Evolutionary conservation across 2,888 invertebrate genomes (phyloP), one percentile per base, ranked within the genome.

Genomic region (Tetramorium bicarinatum): DNA sequence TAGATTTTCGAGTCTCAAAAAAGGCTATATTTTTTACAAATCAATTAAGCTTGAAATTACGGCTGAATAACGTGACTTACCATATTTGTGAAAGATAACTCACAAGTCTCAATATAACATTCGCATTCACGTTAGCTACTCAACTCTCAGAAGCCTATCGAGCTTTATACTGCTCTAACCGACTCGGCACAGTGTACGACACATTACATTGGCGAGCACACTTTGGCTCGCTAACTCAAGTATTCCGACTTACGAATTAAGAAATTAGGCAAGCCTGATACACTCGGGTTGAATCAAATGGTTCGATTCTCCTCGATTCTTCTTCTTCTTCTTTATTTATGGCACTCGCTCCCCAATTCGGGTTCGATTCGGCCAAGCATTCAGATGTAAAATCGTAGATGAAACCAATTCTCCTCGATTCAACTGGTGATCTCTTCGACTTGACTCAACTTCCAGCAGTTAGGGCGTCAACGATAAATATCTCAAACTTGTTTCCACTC

Each of bases 51-150:
- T 66, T 2, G 21, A 67, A 56, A 11, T 9, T 18, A 29, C 2
- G 1, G 15, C 15, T 29, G 29, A 38, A 47, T 41, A 38, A 76
- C 15, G 18, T 18, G 8, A 71, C 71, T 79, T 25, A 71, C 79
- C 79, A 79, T 79, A 18, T 38, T 79, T 71, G 44, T 8, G 25
- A 47, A 21, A 29, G 25, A 69, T 47, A 69, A 71, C 2, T 79
- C 71, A 79, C 47, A 59, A 21, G 13, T 15, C 38, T 59, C 18
- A 34, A 59, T 47, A 29, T 9, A 21, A 66, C 76, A 52, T 77
- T 77, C 66, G 21, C 67, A 66, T 67, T 38, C 49, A 7, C 25
- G 6, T 52, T 47, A 21, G 6, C 29, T 67, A 38, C 11, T 49
- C 34, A 8, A 13, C 9, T 25, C 8, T 71, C 18, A 29, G 34